These are phyloP conservation scores for Apostichopus californicus DNA, from an alignment of 35 echinoderm and acorn worm species.

Conservation along the genomic window DNA sequence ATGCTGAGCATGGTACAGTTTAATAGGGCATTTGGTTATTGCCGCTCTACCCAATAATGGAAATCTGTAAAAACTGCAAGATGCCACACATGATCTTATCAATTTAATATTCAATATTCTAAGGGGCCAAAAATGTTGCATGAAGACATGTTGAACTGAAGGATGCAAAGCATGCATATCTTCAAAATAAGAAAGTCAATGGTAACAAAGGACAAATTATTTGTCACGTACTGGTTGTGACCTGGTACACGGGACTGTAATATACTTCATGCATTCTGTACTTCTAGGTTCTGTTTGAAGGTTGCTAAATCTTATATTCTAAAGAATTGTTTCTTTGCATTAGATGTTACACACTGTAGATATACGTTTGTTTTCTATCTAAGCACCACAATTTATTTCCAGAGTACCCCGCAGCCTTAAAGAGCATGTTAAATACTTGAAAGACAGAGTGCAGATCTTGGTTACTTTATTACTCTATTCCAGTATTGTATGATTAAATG, in stretches of 20 bases:
- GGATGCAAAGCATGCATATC: slow-evolving; percentile 6
- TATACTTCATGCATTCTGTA: slow-evolving; percentile 58
- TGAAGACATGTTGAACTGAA: not conserved
- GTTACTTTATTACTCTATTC: too few relatives aligned
- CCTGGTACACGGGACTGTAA: slow-evolving; percentile 1
- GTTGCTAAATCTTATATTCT: not conserved
- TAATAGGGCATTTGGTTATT: slow-evolving; percentile 50
- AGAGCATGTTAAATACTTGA: too few relatives aligned
- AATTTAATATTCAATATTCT: slow-evolving; percentile 1
- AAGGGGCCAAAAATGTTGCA: slow-evolving; percentile 18
- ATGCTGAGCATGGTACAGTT: slow-evolving; percentile 41
- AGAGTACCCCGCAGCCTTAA: too few relatives aligned
- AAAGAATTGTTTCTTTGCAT: too few relatives aligned
- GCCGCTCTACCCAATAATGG: slow-evolving; percentile 10
- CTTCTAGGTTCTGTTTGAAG: slow-evolving; percentile 9
- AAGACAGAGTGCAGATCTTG: too few relatives aligned
- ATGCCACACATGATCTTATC: slow-evolving; percentile 6
- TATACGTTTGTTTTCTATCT: too few relatives aligned
- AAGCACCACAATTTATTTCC: too few relatives aligned
- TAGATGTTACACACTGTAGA: too few relatives aligned
- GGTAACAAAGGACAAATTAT: slow-evolving; percentile 51
- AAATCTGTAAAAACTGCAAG: not conserved
- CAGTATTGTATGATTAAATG: too few relatives aligned
- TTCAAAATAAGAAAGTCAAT: not conserved
- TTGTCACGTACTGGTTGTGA: not conserved